phyloP scores from a whole-genome alignment of 2,113 vertebrate genomes.

The Caranx ignobilis region DNA sequence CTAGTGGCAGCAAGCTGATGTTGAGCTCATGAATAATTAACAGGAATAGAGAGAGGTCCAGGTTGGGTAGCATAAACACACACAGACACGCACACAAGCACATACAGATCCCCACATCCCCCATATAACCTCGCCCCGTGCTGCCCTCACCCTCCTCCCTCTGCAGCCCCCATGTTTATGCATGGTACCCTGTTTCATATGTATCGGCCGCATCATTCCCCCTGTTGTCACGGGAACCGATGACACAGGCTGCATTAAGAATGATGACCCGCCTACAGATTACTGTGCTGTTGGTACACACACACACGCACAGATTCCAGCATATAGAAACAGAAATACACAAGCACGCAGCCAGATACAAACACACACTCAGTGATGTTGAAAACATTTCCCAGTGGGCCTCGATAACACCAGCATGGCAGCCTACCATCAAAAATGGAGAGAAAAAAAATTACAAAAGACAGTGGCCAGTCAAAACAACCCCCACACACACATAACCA shows the following conservation, averaged over 20 bases:
- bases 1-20: conserved; percentile 90
- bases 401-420: conserved; percentile 47
- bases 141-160: conserved; percentile 83
- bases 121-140: conserved; percentile 88
- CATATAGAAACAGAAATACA: conserved; percentile 35
- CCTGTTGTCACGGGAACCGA: conserved; percentile 99
- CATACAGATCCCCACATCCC: conserved; percentile 31
- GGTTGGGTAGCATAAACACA: conserved; percentile 70
- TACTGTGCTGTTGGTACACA: conserved; percentile 93
- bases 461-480: conserved; percentile 47
- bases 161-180: conserved; percentile 93
- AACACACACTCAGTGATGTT: conserved; percentile 51
- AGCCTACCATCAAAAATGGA: conserved; percentile 53
- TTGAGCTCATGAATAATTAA: conserved; percentile 98
- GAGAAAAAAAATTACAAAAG: conserved; percentile 21
- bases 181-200: conserved; percentile 99
- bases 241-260: conserved; percentile 99
- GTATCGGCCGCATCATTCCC: conserved; percentile 98
- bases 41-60: conserved; percentile 92
- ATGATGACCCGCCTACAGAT: conserved; percentile 98
- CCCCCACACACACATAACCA: conserved; percentile 26
- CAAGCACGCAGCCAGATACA: conserved; percentile 16
- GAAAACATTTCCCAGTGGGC: conserved; percentile 67
- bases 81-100: conserved; percentile 45
- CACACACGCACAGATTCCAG: conserved; percentile 33